Evolutionary conservation across 2,113 vertebrate genomes (phyloP).

Genomic region (Meleagris gallopavo): DNA sequence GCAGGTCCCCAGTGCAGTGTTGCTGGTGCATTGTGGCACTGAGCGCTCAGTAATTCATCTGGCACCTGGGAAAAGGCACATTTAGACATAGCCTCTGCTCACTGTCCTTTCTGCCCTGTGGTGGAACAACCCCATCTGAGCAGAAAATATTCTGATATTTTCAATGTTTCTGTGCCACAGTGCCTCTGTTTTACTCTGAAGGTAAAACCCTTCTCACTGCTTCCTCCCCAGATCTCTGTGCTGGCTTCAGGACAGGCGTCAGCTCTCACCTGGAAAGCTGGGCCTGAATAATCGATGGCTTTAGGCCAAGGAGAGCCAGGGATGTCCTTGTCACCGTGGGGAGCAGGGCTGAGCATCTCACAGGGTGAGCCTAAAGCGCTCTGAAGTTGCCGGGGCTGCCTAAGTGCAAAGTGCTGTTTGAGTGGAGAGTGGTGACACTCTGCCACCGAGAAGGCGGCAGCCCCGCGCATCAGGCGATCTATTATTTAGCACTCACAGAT

Average conservation of each 20-base stretch:
- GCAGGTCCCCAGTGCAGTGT: too few species aligned
- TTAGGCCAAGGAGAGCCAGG: neutral
- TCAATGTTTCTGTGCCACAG: neutral
- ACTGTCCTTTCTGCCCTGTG: neutral
- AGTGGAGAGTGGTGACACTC: neutral
- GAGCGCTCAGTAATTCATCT: constrained; percentile 36
- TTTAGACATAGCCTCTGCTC: neutral
- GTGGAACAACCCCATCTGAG: neutral
- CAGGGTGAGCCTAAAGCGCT: constrained; percentile 28
- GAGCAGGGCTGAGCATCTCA: fast-evolving
- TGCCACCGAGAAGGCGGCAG: neutral
- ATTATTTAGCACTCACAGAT: constrained; percentile 63
- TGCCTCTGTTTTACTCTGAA: neutral
- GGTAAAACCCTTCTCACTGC: fast-evolving
- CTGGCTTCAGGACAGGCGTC: fast-evolving
- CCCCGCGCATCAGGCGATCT: neutral
- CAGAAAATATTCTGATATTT: neutral
- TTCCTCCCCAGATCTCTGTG: neutral
- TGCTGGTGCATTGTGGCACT: neutral
- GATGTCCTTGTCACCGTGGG: neutral
- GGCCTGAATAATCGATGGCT: fast-evolving
- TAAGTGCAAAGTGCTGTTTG: constrained; percentile 58
- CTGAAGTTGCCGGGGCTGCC: neutral
- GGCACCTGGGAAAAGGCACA: constrained; percentile 24
- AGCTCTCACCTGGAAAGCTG: neutral